Percentiles rank a stretch among this genome's conserved stretches.
phyloP scores from a whole-genome alignment of 2,797 vertebrate species.

The Falco naumanni region DNA sequence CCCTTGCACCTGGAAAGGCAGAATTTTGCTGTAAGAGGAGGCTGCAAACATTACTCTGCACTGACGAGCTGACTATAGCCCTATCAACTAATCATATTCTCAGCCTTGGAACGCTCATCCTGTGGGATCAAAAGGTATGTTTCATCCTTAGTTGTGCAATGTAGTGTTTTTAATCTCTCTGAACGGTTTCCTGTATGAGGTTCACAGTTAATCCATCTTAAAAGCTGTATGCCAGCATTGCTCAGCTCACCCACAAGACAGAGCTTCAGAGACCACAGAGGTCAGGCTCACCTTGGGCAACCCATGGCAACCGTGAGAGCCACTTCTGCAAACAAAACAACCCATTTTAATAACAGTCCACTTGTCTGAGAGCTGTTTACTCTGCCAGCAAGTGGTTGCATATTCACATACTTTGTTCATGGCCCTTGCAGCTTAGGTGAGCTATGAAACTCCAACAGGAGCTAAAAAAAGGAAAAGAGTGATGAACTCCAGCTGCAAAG shows the following conservation, averaged over 20 bases:
- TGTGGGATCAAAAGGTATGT: background rate
- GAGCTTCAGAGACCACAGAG: background rate
- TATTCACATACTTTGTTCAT: background rate
- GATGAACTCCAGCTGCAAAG: background rate
- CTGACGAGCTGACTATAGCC: background rate
- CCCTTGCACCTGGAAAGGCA: background rate
- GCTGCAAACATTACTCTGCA: background rate
- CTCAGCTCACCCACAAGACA: background rate
- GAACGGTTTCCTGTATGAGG: background rate
- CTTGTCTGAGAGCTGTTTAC: background rate
- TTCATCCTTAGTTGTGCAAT: background rate
- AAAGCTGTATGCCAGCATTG: background rate
- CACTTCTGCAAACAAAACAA: conserved; percentile 14
- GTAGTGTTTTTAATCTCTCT: background rate
- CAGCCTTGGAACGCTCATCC: background rate
- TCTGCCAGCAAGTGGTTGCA: background rate
- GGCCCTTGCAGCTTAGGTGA: background rate
- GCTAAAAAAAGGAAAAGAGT: background rate
- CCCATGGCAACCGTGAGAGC: background rate
- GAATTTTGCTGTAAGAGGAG: background rate
- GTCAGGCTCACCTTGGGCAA: conserved; percentile 17
- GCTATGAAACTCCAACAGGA: background rate
- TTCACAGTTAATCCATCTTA: background rate
- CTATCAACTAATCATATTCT: background rate
- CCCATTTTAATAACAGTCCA: background rate